These are phyloP conservation scores for Apodemus sylvaticus DNA, from an alignment of 2,113 vertebrate species.

Conservation along the genomic window DNA sequence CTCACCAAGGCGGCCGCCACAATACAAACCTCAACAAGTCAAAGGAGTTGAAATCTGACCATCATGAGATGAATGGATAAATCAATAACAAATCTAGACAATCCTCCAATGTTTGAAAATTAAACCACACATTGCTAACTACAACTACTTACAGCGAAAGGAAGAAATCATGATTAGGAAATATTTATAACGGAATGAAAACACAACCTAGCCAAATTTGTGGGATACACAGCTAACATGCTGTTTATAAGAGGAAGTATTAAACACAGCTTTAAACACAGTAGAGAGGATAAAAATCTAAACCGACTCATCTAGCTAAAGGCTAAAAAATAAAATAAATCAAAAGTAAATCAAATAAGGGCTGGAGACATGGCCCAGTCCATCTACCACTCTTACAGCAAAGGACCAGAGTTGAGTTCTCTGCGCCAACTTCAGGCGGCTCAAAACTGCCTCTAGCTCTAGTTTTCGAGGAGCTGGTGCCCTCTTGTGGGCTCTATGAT, in stretches of 20 bases:
- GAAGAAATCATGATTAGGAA: neutral
- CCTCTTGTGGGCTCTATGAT: neutral
- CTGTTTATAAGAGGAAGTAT: neutral
- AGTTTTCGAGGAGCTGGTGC: neutral
- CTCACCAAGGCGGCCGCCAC: neutral
- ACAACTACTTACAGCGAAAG: neutral
- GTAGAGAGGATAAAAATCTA: neutral
- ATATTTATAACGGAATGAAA: constrained; percentile 18
- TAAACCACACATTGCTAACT: constrained; percentile 8
- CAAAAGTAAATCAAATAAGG: neutral
- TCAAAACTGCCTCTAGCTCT: neutral
- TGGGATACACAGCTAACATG: neutral
- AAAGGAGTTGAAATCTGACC: neutral
- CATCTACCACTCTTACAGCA: too few relatives aligned
- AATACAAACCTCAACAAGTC: neutral
- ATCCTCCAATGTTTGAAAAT: neutral
- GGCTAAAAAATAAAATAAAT: neutral
- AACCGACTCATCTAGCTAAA: neutral
- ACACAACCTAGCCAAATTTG: neutral
- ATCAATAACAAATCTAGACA: neutral
- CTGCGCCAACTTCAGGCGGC: too few relatives aligned
- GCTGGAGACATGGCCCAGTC: neutral
- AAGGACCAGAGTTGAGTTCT: neutral
- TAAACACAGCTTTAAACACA: neutral
- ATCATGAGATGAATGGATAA: neutral